These are phyloP conservation scores for Diadophis punctatus DNA, from an alignment of 2,113 vertebrate genomes.

Conservation along the genomic window DNA sequence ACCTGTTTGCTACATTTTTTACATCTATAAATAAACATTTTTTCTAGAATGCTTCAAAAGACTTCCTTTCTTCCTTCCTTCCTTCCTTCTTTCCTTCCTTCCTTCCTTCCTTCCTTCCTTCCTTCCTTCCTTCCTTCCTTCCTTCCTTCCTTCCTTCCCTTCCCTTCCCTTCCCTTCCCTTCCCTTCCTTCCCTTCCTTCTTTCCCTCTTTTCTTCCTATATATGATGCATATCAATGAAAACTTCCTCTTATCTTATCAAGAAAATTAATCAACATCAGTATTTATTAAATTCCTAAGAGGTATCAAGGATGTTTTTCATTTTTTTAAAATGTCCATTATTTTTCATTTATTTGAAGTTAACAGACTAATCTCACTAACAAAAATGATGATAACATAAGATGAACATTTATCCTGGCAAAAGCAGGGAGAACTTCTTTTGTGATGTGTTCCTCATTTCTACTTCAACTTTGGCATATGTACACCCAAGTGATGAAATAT, in stretches of 20 bases:
- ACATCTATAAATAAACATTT: background rate
- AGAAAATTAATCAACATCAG: conserved; percentile 35
- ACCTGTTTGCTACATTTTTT: background rate
- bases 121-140: background rate
- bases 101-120: background rate
- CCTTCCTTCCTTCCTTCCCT: too few relatives aligned
- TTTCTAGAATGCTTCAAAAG: background rate
- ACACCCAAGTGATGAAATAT: conserved; percentile 6
- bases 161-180: too few relatives aligned
- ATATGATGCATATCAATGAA: conserved; percentile 21
- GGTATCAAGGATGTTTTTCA: conserved; percentile 11
- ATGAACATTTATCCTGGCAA: conserved; percentile 18
- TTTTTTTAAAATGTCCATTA: conserved; percentile 35
- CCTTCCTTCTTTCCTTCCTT: fast-evolving
- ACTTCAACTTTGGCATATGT: conserved; percentile 21
- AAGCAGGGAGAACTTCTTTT: conserved; percentile 28
- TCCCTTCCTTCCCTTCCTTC: too few relatives aligned
- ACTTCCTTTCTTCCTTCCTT: background rate
- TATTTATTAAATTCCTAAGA: conserved; percentile 33
- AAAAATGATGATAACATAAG: conserved; percentile 25
- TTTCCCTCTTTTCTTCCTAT: background rate
- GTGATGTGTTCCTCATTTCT: conserved; percentile 5
- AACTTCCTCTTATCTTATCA: background rate
- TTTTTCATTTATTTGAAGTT: conserved; percentile 49
- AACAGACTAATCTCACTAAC: conserved; percentile 32